These are phyloP conservation scores for Gonatopus flavifemur DNA, from an alignment of 1,140 invertebrate species.

Conservation along the genomic window DNA sequence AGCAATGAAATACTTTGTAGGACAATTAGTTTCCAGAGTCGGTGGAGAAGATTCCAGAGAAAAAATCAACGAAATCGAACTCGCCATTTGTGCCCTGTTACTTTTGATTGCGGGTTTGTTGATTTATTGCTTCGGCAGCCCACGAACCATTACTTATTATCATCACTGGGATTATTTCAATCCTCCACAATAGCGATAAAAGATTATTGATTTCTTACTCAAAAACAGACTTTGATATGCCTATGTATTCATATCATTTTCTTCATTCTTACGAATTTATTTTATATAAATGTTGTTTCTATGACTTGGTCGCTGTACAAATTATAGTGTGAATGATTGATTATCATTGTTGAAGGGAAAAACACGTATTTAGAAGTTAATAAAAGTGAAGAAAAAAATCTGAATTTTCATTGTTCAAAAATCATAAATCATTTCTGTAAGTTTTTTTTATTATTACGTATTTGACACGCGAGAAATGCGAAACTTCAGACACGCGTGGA, in stretches of 20 bases:
- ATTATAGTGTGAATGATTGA: neutral
- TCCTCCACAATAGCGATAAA: conserved; percentile 61
- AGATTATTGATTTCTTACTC: neutral
- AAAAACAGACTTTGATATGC: neutral
- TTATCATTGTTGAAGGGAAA: neutral
- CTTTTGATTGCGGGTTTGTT: conserved; percentile 73
- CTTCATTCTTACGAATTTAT: conserved; percentile 14
- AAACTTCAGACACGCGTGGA: no score
- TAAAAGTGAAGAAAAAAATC: no score
- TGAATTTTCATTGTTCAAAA: no score
- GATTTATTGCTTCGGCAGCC: conserved; percentile 68
- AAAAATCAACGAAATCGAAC: conserved; percentile 69
- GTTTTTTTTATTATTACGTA: no score
- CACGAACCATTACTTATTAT: conserved; percentile 73
- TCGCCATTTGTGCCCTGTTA: conserved; percentile 72
- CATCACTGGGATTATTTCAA: conserved; percentile 83
- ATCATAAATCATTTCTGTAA: no score
- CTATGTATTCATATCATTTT: conserved; percentile 11
- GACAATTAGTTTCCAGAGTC: conserved; percentile 63
- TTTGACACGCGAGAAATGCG: no score
- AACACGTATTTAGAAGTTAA: no score
- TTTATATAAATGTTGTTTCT: conserved; percentile 17
- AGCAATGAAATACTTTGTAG: conserved; percentile 67
- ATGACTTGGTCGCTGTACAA: no score
- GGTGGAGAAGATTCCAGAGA: conserved; percentile 59